phyloP scores from a whole-genome alignment of 35 echinoderm and acorn worm genomes.

The Acanthaster planci region DNA sequence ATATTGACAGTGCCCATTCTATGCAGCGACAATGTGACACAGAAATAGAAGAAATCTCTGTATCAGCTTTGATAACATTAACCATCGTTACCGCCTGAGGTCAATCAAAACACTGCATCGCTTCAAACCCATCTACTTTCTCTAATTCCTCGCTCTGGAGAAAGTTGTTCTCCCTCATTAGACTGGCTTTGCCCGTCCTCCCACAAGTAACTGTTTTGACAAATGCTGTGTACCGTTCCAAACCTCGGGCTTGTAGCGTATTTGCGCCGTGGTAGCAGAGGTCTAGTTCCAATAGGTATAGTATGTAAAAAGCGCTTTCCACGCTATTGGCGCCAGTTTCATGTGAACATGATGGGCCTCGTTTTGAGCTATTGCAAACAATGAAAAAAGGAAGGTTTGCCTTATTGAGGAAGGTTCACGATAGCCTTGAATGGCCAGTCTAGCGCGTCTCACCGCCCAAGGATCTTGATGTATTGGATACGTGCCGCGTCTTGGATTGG shows the following conservation, averaged over 20 bases:
- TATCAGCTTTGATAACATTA: constrained; percentile 1
- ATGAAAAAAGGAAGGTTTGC: too few species aligned
- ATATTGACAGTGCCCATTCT: too few species aligned
- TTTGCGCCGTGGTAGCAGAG: neutral
- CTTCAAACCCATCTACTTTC: constrained; percentile 14
- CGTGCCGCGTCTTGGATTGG: constrained; percentile 15
- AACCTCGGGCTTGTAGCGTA: neutral
- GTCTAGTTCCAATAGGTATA: too few species aligned
- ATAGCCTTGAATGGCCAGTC: neutral
- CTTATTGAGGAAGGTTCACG: too few species aligned
- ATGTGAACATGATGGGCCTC: too few species aligned
- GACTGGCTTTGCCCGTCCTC: neutral
- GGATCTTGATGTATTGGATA: constrained; percentile 29
- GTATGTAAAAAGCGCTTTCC: too few species aligned
- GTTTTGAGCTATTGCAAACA: too few species aligned
- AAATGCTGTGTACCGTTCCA: neutral
- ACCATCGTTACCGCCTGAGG: constrained; percentile 3
- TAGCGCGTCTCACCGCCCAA: neutral
- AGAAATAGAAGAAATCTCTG: neutral
- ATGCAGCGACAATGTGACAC: too few species aligned
- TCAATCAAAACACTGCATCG: constrained; percentile 20
- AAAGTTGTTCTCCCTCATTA: neutral
- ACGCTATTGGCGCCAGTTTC: too few species aligned
- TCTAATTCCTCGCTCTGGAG: constrained; percentile 20
- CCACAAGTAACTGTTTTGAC: neutral